Evolutionary conservation across 1,140 invertebrate species (phyloP).

Genomic region (Ylistrum balloti): DNA sequence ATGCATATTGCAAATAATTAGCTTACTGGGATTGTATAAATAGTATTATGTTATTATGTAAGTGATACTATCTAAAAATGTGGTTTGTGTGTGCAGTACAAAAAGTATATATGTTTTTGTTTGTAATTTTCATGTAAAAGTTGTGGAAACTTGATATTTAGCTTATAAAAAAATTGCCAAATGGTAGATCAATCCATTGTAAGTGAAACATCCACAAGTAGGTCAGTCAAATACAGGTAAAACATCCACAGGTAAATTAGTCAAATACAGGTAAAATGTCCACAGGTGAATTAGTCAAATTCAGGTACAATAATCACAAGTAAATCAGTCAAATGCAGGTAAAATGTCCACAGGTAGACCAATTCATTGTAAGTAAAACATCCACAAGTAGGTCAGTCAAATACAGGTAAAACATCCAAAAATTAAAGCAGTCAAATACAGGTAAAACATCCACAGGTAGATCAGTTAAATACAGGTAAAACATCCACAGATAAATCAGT

Average conservation of each 20-base stretch:
- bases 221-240: neutral
- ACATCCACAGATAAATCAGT: neutral
- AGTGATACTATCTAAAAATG: too few relatives aligned
- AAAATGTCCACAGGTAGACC: neutral
- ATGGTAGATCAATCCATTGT: too few relatives aligned
- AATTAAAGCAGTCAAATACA: neutral
- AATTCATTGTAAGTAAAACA: neutral
- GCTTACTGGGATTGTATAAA: neutral
- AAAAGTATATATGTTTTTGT: too few relatives aligned
- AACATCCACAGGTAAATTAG: neutral
- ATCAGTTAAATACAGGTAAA: neutral
- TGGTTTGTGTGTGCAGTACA: too few relatives aligned
- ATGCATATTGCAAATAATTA: neutral
- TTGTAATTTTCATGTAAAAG: too few relatives aligned
- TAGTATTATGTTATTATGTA: neutral
- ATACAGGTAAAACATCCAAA: neutral
- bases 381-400: neutral
- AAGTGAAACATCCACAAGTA: neutral
- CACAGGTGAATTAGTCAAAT: neutral
- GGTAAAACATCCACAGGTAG: neutral
- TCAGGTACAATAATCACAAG: neutral
- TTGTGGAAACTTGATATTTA: too few relatives aligned
- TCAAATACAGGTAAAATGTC: neutral
- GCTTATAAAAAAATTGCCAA: too few relatives aligned
- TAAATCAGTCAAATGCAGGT: neutral